Evolutionary conservation across 2,113 vertebrate genomes (phyloP).

Genomic region (Pygoscelis adeliae): DNA sequence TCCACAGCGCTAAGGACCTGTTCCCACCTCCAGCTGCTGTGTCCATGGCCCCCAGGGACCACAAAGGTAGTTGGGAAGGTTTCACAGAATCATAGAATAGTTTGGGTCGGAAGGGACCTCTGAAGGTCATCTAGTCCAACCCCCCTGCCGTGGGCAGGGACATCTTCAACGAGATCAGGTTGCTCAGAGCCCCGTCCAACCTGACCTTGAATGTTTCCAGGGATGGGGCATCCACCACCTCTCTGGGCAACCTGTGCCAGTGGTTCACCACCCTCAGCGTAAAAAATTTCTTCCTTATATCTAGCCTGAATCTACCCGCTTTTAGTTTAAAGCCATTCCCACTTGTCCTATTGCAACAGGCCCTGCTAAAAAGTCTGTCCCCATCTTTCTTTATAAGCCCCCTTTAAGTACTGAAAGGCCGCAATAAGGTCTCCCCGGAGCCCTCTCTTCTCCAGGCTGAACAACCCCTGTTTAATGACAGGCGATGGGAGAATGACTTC

Average conservation of each 20-base stretch:
- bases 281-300: not conserved
- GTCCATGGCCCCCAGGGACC: not conserved
- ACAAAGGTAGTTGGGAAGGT: not conserved
- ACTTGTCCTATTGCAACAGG: not conserved
- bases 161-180: too few relatives aligned
- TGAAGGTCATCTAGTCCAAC: too few relatives aligned
- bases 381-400: not conserved
- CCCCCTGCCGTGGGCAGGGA: too few relatives aligned
- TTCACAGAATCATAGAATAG: accelerated
- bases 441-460: not conserved
- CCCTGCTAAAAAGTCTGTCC: too few relatives aligned
- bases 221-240: too few relatives aligned
- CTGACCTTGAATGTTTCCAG: too few relatives aligned
- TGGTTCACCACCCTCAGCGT: too few relatives aligned
- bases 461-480: not conserved
- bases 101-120: not conserved
- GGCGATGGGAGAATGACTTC: not conserved
- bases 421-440: not conserved
- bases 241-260: too few relatives aligned
- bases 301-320: not conserved
- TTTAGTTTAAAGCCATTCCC: not conserved
- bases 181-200: too few relatives aligned
- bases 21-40: not conserved
- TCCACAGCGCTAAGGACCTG: not conserved
- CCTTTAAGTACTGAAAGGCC: not conserved